Evolutionary conservation across 2,888 invertebrate species (phyloP).

Genomic region (Penaeus monodon): DNA sequence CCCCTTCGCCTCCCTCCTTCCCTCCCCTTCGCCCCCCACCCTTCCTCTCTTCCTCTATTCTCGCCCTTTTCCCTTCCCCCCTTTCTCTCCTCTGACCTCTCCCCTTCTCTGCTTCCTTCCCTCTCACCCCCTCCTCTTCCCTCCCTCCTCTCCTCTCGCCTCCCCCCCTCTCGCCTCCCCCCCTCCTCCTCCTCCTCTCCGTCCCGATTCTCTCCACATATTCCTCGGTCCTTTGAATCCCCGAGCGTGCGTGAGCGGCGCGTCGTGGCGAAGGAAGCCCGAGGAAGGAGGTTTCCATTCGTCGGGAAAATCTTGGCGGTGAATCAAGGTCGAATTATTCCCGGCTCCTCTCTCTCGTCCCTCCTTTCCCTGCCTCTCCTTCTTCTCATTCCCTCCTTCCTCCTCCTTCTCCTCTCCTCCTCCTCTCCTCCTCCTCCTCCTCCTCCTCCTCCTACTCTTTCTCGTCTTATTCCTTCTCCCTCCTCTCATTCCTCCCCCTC

Average conservation of each 20-base stretch:
- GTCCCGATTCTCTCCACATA: neutral
- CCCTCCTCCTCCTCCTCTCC: neutral
- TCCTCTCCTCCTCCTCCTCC: accelerated
- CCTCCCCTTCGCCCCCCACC: neutral
- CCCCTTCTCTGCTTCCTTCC: no score
- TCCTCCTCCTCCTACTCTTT: no score
- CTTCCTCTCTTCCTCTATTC: no score
- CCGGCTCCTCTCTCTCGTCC: neutral
- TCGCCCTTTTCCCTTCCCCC: neutral
- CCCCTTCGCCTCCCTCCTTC: neutral
- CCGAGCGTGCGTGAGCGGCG: neutral
- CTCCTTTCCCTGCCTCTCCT: neutral
- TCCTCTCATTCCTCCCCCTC: no score
- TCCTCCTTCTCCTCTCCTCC: no score
- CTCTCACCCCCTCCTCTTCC: no score
- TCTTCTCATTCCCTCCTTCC: no score
- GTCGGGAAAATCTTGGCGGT: neutral
- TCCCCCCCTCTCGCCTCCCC: neutral
- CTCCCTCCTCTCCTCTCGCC: no score
- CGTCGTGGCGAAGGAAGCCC: neutral
- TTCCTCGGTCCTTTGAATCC: neutral
- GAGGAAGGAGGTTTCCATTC: neutral
- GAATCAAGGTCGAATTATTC: no score
- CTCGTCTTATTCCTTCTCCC: no score
- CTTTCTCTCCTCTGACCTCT: neutral